These are phyloP conservation scores for Callyntrura sp. DNA, from an alignment of 2,888 invertebrate species.

Conservation along the genomic window DNA sequence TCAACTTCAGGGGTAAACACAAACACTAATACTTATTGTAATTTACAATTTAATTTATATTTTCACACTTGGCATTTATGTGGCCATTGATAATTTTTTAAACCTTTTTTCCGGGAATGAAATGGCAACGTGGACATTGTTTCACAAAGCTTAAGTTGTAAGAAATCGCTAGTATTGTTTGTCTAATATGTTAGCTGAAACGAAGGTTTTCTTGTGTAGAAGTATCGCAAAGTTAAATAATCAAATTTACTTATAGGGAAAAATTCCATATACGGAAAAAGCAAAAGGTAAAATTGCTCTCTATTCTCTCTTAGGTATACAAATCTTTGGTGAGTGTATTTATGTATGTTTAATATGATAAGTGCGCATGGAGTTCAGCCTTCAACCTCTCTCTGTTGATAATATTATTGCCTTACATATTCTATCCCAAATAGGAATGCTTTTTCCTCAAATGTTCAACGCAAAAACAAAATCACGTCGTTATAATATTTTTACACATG, in stretches of 20 bases:
- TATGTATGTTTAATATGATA: background rate
- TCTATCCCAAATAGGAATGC: slow-evolving; percentile 63
- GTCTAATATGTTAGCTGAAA: background rate
- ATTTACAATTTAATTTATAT: background rate
- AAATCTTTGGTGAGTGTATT: background rate
- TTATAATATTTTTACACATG: slow-evolving; percentile 8
- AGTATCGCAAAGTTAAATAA: slow-evolving; percentile 50
- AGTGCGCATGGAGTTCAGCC: slow-evolving; percentile 38
- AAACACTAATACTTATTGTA: no score
- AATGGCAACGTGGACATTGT: background rate
- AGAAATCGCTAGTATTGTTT: background rate
- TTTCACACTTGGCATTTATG: background rate
- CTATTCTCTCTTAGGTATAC: background rate
- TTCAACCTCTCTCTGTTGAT: background rate
- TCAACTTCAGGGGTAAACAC: background rate
- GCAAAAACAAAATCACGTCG: slow-evolving; percentile 71
- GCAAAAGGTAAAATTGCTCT: slow-evolving; percentile 1
- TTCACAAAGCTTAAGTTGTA: background rate
- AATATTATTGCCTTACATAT: slow-evolving; percentile 45
- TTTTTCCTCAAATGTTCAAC: slow-evolving; percentile 47
- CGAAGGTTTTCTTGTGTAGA: background rate
- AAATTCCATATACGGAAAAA: slow-evolving; percentile 56
- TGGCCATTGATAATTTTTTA: background rate
- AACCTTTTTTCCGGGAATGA: background rate
- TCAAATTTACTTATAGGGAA: slow-evolving; percentile 64